These are phyloP conservation scores for Gryon sp. DNA, from an alignment of 1,140 invertebrate species.

Conservation along the genomic window DNA sequence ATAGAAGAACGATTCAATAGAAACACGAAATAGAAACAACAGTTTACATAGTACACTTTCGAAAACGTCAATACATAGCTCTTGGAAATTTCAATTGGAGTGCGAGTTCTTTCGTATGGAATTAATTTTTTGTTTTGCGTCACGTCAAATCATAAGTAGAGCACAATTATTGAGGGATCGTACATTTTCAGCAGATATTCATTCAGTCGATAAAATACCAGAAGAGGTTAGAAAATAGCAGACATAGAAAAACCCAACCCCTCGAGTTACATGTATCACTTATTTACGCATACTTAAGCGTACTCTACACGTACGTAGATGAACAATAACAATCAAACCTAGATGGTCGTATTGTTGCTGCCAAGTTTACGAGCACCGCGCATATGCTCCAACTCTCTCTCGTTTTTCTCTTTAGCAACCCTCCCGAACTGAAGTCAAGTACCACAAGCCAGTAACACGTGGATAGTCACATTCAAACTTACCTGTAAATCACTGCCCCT, in stretches of 20 bases:
- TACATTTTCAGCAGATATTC: conserved; percentile 11
- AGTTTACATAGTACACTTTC: too few species aligned
- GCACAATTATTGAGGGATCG: conserved; percentile 13
- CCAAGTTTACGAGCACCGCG: conserved; percentile 42
- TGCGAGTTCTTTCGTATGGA: not conserved
- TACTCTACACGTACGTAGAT: conserved; percentile 1
- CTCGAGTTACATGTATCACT: conserved; percentile 47
- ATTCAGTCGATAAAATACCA: conserved; percentile 23
- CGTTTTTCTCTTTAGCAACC: conserved; percentile 16
- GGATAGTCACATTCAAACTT: conserved; percentile 44
- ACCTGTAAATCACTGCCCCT: conserved; percentile 50
- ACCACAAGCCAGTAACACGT: conserved; percentile 38
- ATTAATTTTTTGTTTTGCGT: conserved; percentile 27
- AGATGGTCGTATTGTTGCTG: conserved; percentile 41
- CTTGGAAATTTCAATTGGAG: too few species aligned
- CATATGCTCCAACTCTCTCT: conserved; percentile 28
- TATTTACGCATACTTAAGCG: conserved; percentile 45
- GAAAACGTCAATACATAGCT: too few species aligned
- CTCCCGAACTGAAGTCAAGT: conserved; percentile 30
- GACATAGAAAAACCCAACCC: conserved; percentile 23
- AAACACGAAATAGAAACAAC: too few species aligned
- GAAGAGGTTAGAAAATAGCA: conserved; percentile 13
- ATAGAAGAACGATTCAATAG: too few species aligned
- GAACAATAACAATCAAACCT: conserved; percentile 38
- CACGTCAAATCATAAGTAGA: conserved; percentile 1